Conservation (phyloP, 2,113 vertebrate species). For the Oncorhynchus mykiss region DNA sequence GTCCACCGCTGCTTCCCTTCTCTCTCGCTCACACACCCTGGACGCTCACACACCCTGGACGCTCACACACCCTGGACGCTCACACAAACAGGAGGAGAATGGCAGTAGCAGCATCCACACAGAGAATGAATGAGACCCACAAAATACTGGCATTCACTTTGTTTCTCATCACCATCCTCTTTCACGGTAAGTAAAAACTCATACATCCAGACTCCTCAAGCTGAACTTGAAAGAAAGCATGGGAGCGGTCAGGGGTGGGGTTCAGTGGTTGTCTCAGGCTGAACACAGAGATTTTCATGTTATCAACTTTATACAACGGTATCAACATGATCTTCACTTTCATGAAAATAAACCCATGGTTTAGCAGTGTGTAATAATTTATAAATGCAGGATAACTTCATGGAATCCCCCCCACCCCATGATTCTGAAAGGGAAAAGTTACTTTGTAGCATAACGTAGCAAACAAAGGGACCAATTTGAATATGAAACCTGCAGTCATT, state of each 20-base stretch:
- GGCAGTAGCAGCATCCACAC: constrained; percentile 55
- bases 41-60: constrained; percentile 22
- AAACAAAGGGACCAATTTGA: constrained; percentile 50
- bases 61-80: constrained; percentile 9
- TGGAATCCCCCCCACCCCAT: background rate
- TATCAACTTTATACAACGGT: constrained; percentile 57
- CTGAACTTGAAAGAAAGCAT: background rate
- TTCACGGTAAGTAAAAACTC: constrained; percentile 48
- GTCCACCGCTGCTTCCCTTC: background rate
- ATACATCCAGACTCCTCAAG: background rate
- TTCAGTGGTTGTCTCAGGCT: background rate
- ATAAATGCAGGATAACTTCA: background rate
- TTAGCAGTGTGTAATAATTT: background rate
- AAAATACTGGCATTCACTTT: constrained; percentile 38
- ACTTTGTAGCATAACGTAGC: background rate
- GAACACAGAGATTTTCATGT: constrained; percentile 46
- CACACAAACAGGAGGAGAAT: constrained; percentile 51
- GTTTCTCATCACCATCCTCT: constrained; percentile 39
- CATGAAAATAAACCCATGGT: constrained; percentile 10
- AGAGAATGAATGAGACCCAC: constrained; percentile 17
- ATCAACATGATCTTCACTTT: background rate
- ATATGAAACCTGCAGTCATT: background rate
- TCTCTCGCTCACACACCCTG: background rate
- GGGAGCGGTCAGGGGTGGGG: constrained; percentile 9
- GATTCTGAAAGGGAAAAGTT: background rate